A percentile compares a stretch with the other conserved stretches of the same genome.
Conservation (phyloP, 2,888 invertebrate genomes). For the Cataglyphis cursor region DNA sequence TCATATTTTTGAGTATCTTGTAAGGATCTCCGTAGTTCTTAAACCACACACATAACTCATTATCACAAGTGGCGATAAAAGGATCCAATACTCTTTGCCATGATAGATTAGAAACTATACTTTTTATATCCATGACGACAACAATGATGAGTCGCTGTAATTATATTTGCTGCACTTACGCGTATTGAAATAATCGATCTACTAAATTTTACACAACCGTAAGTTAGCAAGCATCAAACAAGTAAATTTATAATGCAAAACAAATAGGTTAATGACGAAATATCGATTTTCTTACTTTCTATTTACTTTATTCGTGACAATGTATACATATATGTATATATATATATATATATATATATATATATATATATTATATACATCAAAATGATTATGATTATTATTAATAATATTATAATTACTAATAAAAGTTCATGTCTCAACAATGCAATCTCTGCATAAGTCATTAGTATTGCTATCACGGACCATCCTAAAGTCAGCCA, state of each 20-base stretch:
- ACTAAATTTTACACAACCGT: not conserved
- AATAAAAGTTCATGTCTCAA: no score
- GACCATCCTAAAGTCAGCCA: no score
- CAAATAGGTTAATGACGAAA: not conserved
- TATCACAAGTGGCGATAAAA: not conserved
- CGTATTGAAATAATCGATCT: conserved; percentile 6
- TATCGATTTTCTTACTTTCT: not conserved
- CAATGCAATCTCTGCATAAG: no score
- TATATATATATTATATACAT: no score
- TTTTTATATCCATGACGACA: not conserved
- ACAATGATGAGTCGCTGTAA: not conserved
- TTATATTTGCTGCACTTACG: conserved; percentile 7
- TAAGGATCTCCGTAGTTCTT: no score
- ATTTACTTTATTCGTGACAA: not conserved
- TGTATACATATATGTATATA: no score
- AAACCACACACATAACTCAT: no score
- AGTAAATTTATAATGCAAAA: not conserved
- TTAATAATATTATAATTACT: no score
- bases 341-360: no score
- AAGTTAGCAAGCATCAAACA: not conserved
- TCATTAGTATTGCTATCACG: no score
- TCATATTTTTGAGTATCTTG: no score
- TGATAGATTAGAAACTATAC: not conserved
- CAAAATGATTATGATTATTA: no score
- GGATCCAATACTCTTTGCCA: not conserved